Percentiles rank a stretch among this genome's conserved stretches.
Evolutionary conservation across 2,797 vertebrate species (phyloP).

Genomic region (Alcedo atthis): DNA sequence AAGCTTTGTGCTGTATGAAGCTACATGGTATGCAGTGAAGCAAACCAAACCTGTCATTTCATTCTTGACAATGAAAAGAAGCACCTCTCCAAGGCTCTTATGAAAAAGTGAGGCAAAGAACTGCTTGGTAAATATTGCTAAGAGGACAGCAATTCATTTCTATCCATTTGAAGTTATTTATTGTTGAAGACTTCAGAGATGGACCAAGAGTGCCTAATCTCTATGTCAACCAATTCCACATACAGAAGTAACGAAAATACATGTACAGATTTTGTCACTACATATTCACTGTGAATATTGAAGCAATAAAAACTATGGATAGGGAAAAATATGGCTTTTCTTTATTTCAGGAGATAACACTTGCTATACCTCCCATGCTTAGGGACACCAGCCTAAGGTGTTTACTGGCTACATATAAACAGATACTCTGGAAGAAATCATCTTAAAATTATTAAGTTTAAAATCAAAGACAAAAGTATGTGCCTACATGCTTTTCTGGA

Average conservation of each 20-base stretch:
- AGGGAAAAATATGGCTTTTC: not conserved
- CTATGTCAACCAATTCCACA: not conserved
- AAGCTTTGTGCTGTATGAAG: not conserved
- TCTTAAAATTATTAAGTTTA: not conserved
- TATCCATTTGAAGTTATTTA: not conserved
- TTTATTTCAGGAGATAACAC: not conserved
- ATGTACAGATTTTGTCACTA: not conserved
- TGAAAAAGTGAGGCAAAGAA: not conserved
- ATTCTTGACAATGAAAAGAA: not conserved
- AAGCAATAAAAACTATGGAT: not conserved
- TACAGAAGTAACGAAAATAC: not conserved
- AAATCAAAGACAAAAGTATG: not conserved
- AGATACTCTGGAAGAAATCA: not conserved
- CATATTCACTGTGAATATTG: not conserved
- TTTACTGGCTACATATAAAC: not conserved
- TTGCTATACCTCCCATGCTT: not conserved
- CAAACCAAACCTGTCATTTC: not conserved
- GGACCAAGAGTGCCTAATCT: not conserved
- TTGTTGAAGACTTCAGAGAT: not conserved
- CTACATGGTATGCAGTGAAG: not conserved
- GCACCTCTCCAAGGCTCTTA: not conserved
- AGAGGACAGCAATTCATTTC: not conserved
- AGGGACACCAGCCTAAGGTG: not conserved
- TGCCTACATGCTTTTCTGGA: not conserved
- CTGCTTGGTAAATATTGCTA: not conserved